Percentiles rank a stretch among this genome's conserved stretches.
These are phyloP conservation scores for Meiosimyza platycephala DNA, from an alignment of 2,888 invertebrate genomes.

Conservation along the genomic window DNA sequence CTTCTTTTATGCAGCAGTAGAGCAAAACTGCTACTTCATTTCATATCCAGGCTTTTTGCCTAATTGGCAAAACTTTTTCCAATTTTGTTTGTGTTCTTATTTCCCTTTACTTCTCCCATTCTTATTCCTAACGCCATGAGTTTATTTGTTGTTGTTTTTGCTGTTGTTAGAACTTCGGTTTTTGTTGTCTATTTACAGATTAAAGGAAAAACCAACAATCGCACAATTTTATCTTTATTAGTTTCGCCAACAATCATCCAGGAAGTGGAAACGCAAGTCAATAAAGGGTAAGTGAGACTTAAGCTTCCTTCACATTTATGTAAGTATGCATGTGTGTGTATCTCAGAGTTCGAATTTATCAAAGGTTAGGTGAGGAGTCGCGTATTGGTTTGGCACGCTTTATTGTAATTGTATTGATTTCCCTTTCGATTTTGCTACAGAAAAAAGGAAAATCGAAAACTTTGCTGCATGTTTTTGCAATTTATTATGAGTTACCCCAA, in stretches of 20 bases:
- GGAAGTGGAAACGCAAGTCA: conserved; percentile 70
- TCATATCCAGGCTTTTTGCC: conserved; percentile 40
- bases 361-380: neutral
- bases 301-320: neutral
- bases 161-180: conserved; percentile 18
- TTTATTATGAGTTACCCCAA: conserved; percentile 1
- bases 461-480: conserved; percentile 10
- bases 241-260: conserved; percentile 78
- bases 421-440: too few relatives aligned
- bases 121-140: too few relatives aligned
- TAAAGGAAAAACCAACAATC: conserved; percentile 85
- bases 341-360: neutral
- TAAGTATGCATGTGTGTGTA: neutral
- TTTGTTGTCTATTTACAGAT: conserved; percentile 55
- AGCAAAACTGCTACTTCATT: too few relatives aligned
- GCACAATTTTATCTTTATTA: conserved; percentile 90
- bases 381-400: neutral
- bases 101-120: neutral
- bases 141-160: conserved; percentile 42
- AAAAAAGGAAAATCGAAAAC: neutral
- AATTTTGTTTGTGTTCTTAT: conserved; percentile 25
- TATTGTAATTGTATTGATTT: too few relatives aligned
- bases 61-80: conserved; percentile 59
- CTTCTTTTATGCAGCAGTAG: too few relatives aligned
- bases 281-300: conserved; percentile 63